These are phyloP conservation scores for Dexiosoma caninum DNA, from an alignment of 2,888 invertebrate species.

Conservation along the genomic window DNA sequence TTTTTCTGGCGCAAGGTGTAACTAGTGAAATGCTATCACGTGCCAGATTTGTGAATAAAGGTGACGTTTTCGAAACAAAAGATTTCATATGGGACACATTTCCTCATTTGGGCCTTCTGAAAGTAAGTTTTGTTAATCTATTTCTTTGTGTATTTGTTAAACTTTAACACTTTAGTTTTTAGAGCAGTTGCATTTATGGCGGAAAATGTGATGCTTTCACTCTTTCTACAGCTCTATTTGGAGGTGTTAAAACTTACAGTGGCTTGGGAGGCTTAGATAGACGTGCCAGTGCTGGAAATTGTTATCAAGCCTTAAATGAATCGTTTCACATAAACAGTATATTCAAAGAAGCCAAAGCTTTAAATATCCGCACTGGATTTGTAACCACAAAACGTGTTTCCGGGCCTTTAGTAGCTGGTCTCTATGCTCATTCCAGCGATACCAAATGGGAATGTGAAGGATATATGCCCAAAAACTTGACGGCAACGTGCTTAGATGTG, in stretches of 20 bases:
- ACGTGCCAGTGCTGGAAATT: constrained; percentile 81
- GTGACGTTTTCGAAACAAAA: constrained; percentile 83
- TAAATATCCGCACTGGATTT: constrained; percentile 87
- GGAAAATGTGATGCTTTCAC: constrained; percentile 91
- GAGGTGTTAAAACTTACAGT: constrained; percentile 88
- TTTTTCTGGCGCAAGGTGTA: constrained; percentile 93
- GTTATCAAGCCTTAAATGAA: constrained; percentile 80
- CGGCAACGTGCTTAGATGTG: constrained; percentile 85
- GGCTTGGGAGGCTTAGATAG: constrained; percentile 86
- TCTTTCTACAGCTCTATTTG: constrained; percentile 89
- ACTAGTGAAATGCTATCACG: constrained; percentile 88
- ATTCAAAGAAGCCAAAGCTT: constrained; percentile 84
- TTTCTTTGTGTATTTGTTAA: background rate
- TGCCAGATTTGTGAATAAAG: constrained; percentile 81
- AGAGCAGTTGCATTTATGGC: constrained; percentile 90
- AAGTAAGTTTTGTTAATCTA: constrained; percentile 79
- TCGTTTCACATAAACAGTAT: constrained; percentile 81
- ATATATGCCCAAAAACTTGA: constrained; percentile 79
- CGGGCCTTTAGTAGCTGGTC: constrained; percentile 87
- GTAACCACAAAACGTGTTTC: constrained; percentile 92
- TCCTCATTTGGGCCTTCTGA: constrained; percentile 86
- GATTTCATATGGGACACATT: constrained; percentile 86
- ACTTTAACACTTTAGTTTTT: constrained; percentile 47
- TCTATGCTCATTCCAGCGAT: constrained; percentile 85
- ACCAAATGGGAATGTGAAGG: constrained; percentile 91